A percentile compares a stretch with the other conserved stretches of the same genome.
These are phyloP conservation scores for Dryas iulia DNA, from an alignment of 1,140 invertebrate species.

Conservation along the genomic window DNA sequence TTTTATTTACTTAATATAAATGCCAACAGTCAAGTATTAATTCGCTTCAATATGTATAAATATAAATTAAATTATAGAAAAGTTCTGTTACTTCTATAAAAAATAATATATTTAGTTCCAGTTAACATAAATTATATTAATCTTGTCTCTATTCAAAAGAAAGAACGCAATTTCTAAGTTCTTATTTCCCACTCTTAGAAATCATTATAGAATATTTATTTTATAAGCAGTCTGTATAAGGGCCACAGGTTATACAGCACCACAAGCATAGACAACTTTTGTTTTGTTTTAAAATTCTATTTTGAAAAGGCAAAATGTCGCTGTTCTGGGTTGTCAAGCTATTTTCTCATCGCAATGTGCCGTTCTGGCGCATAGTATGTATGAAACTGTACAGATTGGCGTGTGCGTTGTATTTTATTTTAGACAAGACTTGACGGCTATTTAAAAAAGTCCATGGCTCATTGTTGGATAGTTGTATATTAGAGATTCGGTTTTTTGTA, in stretches of 20 bases:
- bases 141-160: too few relatives aligned
- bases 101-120: too few relatives aligned
- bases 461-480: constrained; percentile 53
- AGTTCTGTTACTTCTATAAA: too few relatives aligned
- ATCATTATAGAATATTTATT: neutral
- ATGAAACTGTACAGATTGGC: constrained; percentile 73
- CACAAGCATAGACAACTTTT: constrained; percentile 55
- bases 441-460: constrained; percentile 69
- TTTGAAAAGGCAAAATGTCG: constrained; percentile 76
- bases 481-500: constrained; percentile 66
- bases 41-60: too few relatives aligned
- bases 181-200: too few relatives aligned
- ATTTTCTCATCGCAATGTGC: constrained; percentile 80
- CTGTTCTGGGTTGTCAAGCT: constrained; percentile 77
- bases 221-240: constrained; percentile 13
- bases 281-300: constrained; percentile 69
- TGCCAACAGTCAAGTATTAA: too few relatives aligned
- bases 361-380: constrained; percentile 78
- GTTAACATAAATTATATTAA: too few relatives aligned
- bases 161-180: too few relatives aligned
- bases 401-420: constrained; percentile 78
- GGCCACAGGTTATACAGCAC: constrained; percentile 27
- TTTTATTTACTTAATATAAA: too few relatives aligned
- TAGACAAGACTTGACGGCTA: constrained; percentile 76
- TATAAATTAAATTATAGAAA: too few relatives aligned